phyloP scores from a whole-genome alignment of 2,797 vertebrate genomes.

The Rhadinocentrus ornatus region DNA sequence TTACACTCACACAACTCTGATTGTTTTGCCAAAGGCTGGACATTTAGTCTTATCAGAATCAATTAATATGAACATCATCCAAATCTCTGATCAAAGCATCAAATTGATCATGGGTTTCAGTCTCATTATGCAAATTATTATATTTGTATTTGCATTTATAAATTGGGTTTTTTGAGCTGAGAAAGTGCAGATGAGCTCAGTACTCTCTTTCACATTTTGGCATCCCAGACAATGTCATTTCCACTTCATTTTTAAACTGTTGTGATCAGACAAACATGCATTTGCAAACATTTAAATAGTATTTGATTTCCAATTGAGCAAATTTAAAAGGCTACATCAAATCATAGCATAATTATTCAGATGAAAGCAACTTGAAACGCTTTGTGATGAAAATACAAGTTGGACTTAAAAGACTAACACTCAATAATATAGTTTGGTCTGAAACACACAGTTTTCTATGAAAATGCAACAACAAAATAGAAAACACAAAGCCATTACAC shows the following conservation, averaged over 20 bases:
- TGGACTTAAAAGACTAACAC: no score
- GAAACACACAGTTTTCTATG: no score
- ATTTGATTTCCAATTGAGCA: background rate
- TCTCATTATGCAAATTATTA: constrained; percentile 36
- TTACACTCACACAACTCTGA: constrained; percentile 49
- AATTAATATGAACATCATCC: constrained; percentile 42
- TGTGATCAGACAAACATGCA: no score
- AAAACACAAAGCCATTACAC: no score
- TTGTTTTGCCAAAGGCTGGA: constrained; percentile 53
- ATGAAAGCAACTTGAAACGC: background rate
- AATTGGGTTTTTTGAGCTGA: constrained; percentile 25
- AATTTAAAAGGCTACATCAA: constrained; percentile 3
- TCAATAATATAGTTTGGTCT: no score
- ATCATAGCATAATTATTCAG: background rate
- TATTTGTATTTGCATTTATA: constrained; percentile 50
- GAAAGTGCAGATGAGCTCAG: constrained; percentile 24
- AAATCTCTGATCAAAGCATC: constrained; percentile 32
- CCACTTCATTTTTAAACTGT: constrained; percentile 36
- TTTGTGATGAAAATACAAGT: background rate
- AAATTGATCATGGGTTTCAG: constrained; percentile 31
- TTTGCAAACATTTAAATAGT: background rate
- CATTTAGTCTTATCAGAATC: constrained; percentile 57
- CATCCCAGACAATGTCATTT: constrained; percentile 40
- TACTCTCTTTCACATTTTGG: constrained; percentile 44
- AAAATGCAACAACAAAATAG: no score